These are phyloP conservation scores for Pluvialis apricaria DNA, from an alignment of 2,113 vertebrate genomes.

Conservation along the genomic window DNA sequence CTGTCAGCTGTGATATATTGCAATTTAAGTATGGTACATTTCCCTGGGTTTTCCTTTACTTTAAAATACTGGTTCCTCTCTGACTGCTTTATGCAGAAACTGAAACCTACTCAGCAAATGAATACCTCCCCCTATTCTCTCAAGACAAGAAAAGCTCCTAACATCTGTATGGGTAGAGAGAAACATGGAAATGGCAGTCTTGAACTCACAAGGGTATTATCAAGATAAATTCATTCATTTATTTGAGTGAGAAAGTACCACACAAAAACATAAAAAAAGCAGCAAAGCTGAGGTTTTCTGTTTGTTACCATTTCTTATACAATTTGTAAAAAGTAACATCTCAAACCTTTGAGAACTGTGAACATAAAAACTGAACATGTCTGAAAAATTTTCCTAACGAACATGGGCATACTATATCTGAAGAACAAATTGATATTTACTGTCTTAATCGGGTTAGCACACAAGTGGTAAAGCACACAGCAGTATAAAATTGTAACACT, in stretches of 20 bases:
- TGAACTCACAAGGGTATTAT: not conserved
- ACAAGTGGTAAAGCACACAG: constrained; percentile 39
- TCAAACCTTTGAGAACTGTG: not conserved
- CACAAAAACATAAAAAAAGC: not conserved
- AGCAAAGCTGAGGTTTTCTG: not conserved
- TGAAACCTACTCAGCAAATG: not conserved
- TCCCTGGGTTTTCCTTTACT: not conserved
- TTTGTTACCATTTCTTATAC: not conserved
- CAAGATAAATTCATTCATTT: not conserved
- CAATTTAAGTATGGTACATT: not conserved
- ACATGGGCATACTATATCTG: not conserved
- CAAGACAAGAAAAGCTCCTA: not conserved
- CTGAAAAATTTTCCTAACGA: not conserved
- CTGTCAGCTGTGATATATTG: not conserved
- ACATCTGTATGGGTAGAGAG: not conserved
- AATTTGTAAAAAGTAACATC: not conserved
- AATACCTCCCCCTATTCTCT: not conserved
- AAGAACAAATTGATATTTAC: constrained; percentile 52
- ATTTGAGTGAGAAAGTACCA: not conserved
- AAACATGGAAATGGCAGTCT: not conserved
- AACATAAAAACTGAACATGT: constrained; percentile 2
- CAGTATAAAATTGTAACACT: constrained; percentile 25
- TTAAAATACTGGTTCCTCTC: not conserved
- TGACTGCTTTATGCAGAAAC: not conserved
- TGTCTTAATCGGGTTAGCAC: not conserved